phyloP scores from a whole-genome alignment of 2,888 invertebrate genomes.

The Bellardia bayeri region DNA sequence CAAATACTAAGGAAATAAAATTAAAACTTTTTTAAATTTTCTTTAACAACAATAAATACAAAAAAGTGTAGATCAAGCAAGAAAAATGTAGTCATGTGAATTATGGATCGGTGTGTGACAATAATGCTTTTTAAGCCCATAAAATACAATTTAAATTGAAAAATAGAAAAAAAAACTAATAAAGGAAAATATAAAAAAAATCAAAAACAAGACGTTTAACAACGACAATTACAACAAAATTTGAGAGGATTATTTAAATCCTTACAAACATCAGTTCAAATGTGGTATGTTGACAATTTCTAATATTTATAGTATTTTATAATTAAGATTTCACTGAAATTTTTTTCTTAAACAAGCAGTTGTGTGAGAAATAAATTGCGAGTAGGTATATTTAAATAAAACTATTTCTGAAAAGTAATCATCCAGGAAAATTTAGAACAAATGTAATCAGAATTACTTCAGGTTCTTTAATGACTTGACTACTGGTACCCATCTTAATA shows the following conservation, averaged over 20 bases:
- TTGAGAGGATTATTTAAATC: background rate
- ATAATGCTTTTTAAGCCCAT: background rate
- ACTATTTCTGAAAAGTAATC: no score
- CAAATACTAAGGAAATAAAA: constrained; percentile 22
- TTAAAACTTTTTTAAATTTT: background rate
- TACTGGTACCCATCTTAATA: no score
- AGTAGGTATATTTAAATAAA: no score
- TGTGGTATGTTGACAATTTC: constrained; percentile 50
- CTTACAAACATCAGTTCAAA: constrained; percentile 5
- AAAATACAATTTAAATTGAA: background rate
- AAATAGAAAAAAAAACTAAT: background rate
- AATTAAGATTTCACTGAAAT: constrained; percentile 47
- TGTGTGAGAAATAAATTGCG: background rate
- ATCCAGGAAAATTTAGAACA: no score
- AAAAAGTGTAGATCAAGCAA: background rate
- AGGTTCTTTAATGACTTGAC: no score
- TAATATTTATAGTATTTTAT: constrained; percentile 1
- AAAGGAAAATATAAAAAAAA: background rate
- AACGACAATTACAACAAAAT: constrained; percentile 28
- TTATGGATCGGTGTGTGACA: background rate
- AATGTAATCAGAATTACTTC: no score
- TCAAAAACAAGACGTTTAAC: constrained; percentile 6
- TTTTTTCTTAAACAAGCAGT: constrained; percentile 33
- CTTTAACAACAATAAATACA: background rate
- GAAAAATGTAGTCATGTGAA: background rate